Conservation (phyloP, 2,888 invertebrate genomes). For the Patella depressa region DNA sequence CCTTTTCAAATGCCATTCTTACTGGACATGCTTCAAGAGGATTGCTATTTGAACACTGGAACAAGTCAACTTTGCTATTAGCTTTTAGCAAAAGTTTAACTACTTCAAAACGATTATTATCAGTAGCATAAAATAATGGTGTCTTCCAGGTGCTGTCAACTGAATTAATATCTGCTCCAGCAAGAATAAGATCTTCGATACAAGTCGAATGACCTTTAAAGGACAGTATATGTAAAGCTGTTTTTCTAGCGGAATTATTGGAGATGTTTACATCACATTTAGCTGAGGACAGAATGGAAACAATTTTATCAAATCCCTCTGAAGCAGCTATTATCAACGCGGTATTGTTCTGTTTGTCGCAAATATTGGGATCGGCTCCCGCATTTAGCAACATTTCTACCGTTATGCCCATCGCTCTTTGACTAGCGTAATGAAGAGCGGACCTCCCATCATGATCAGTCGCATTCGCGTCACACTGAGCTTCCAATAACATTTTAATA, state of each 20-base stretch:
- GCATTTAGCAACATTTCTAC: slow-evolving; percentile 56
- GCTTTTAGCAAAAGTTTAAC: slow-evolving; percentile 59
- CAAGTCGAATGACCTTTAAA: slow-evolving; percentile 65
- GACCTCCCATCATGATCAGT: slow-evolving; percentile 71
- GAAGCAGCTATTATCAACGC: slow-evolving; percentile 65
- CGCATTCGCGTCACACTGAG: slow-evolving; percentile 51
- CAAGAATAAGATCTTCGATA: slow-evolving; percentile 53
- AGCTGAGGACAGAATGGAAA: slow-evolving; percentile 48
- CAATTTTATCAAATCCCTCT: slow-evolving; percentile 64
- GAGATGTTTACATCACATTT: slow-evolving; percentile 60
- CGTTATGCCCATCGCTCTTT: slow-evolving; percentile 51
- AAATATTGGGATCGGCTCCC: slow-evolving; percentile 60
- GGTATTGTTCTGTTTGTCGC: slow-evolving; percentile 61
- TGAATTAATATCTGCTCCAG: slow-evolving; percentile 58
- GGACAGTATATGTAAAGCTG: slow-evolving; percentile 63
- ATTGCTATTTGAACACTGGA: slow-evolving; percentile 43
- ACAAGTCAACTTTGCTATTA: slow-evolving; percentile 60
- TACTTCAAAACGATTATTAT: slow-evolving; percentile 54
- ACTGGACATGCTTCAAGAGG: slow-evolving; percentile 51
- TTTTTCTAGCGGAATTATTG: slow-evolving; percentile 50
- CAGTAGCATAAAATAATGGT: slow-evolving; percentile 66
- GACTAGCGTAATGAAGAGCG: slow-evolving; percentile 72
- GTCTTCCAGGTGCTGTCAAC: slow-evolving; percentile 51
- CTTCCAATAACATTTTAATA: slow-evolving; percentile 42
- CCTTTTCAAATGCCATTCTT: slow-evolving; percentile 50